Evolutionary conservation across 2,113 vertebrate species (phyloP), one percentile per base, ranked within the genome.

Genomic region (Brienomyrus brachyistius): DNA sequence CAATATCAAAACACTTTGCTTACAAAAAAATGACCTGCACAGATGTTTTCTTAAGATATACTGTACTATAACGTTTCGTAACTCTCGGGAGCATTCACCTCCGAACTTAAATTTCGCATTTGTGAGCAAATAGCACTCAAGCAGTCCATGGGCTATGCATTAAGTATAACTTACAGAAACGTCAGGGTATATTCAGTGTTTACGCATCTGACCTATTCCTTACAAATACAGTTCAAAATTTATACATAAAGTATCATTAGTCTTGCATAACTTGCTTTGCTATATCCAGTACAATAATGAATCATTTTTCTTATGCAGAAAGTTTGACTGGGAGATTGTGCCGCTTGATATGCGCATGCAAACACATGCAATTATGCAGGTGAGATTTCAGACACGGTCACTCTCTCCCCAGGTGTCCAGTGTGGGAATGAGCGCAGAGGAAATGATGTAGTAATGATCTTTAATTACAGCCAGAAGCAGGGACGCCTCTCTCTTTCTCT

Each of bases 381-480:
- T 80, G 82, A 45, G 82, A 45, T 85, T 45, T 50, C 43, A 85
- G 17, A 23, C 82, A 50, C 47, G 9, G 19, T 85, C 82, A 48
- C 40, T 21, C 82, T 89, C 83, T 4, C 74, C 86, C 43, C 54
- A 86, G 87, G 90, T 90, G 89, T 62, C 89, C 91, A 91, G 87
- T 89, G 92, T 88, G 92, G 91, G 94, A 93, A 91, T 93, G 95
- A 93, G 95, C 94, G 93, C 95, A 95, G 94, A 94, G 93, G 94
- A 95, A 95, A 94, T 94, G 92, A 95, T 95, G 95, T 90, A 90
- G 90, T 93, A 92, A 93, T 94, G 93, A 93, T 93, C 93, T 95
- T 95, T 95, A 94, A 96, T 95, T 94, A 77, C 93, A 90, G 91
- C 40, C 95, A 93, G 94, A 92, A 89, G 91, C 92, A 92, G 93